Evolutionary conservation across 2,888 invertebrate genomes (phyloP), one percentile per base, ranked within the genome.

Genomic region (Congeria kusceri): DNA sequence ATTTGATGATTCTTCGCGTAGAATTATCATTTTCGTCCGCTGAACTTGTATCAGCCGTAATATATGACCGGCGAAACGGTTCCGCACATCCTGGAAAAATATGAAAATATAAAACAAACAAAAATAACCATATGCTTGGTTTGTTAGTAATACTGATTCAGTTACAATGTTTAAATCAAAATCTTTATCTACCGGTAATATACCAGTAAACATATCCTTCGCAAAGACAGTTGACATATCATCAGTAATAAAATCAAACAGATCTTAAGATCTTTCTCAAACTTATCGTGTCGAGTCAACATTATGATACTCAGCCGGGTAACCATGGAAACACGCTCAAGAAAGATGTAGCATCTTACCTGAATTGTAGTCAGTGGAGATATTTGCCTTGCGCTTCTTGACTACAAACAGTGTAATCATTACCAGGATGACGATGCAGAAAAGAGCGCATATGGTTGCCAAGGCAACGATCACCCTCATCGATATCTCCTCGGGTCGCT

Each of bases 341-440:
- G 13, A 11, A 39, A 39, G 15, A 39, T 15, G 15, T 39, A 9
- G 1, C 5, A 15, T 39, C 15, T 39, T 39, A 83, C 83, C 83
- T 65, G 83, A 77, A 61, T 83, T 76, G 1, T 79, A 83, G 28
- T 83, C 79, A 11, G 56, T 56, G 13, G 80, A 80, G 9, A 71
- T 83, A 68, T 83, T 79, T 32, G 57, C 79, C n/a, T 61, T 71
- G 15, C 70, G 70, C 57, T 79, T 44, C 15, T 39, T 63, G 5
- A 57, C 13, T 3, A 77, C 29, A 53, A 64, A 68, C 0, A 70
- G 20, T 32, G 28, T 39, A 9, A 80, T 11, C 18, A 73, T 28
- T 3, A 77, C 9, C n/a, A 66, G 29, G 18, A 80, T 20, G 7
- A 80, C 47, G 39, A 59, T 53, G 46, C 67, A 74, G 4, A 69